Evolutionary conservation across 2,113 vertebrate genomes (phyloP).

Genomic region (Pleuronectes platessa): DNA sequence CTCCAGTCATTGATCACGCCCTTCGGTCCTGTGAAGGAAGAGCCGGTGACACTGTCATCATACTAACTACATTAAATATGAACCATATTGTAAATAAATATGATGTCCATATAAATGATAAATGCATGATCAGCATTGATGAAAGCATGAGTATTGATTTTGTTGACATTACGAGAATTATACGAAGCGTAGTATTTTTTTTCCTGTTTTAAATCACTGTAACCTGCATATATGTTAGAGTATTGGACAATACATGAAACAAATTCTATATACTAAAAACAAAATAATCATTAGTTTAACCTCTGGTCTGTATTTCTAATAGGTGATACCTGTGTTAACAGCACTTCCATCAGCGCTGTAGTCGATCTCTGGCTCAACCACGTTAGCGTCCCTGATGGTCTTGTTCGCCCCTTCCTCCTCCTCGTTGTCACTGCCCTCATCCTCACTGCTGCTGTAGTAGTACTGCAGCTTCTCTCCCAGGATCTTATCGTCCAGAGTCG

Average conservation of each 20-base stretch:
- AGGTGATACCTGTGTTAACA: slow-evolving; percentile 89
- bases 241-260: too few species aligned
- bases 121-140: neutral
- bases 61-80: neutral
- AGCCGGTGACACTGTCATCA: neutral
- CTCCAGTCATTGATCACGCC: slow-evolving; percentile 98
- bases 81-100: neutral
- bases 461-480: slow-evolving; percentile 98
- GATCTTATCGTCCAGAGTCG: slow-evolving; percentile 92
- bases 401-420: slow-evolving; percentile 83
- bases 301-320: neutral
- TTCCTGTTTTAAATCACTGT: too few species aligned
- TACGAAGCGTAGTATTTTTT: too few species aligned
- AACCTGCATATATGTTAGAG: too few species aligned
- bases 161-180: too few species aligned
- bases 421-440: slow-evolving; percentile 93
- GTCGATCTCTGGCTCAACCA: slow-evolving; percentile 79
- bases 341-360: slow-evolving; percentile 88
- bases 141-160: neutral
- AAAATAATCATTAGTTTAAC: neutral
- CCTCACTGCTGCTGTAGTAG: slow-evolving; percentile 97
- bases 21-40: slow-evolving; percentile 88
- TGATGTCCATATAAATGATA: neutral
- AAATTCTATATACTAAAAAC: neutral
- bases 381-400: slow-evolving; percentile 72